Evolutionary conservation across 2,113 vertebrate species (phyloP).

Genomic region (Trichechus manatus): DNA sequence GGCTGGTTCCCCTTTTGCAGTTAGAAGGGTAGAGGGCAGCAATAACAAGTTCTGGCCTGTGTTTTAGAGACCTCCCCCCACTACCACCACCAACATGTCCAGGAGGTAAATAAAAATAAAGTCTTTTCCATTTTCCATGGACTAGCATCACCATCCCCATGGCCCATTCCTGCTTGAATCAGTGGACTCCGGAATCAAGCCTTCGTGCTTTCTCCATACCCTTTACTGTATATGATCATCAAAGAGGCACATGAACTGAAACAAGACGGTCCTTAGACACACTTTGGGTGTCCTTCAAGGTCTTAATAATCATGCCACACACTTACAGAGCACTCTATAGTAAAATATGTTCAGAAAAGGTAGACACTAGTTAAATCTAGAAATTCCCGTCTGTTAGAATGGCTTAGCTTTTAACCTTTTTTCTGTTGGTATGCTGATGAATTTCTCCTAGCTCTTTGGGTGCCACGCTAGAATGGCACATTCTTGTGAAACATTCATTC

Average conservation of each 20-base stretch:
- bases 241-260: neutral
- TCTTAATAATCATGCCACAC: neutral
- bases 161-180: neutral
- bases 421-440: neutral
- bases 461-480: neutral
- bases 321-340: neutral
- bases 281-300: neutral
- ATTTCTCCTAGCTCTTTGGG: neutral
- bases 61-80: neutral
- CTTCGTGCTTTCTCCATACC: neutral
- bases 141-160: neutral
- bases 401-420: neutral
- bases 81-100: slow-evolving; percentile 20
- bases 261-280: neutral
- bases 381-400: neutral
- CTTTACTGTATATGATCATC: neutral
- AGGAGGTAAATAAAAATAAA: slow-evolving; percentile 40
- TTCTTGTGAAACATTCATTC: neutral
- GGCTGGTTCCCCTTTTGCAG: slow-evolving; percentile 30
- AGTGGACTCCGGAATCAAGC: neutral
- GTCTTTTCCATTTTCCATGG: slow-evolving; percentile 66
- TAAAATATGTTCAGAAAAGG: neutral
- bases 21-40: neutral
- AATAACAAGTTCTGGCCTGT: neutral
- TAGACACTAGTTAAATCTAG: neutral